These are phyloP conservation scores for Acanthaster planci DNA, from an alignment of 35 echinoderm and acorn worm species.

Conservation along the genomic window DNA sequence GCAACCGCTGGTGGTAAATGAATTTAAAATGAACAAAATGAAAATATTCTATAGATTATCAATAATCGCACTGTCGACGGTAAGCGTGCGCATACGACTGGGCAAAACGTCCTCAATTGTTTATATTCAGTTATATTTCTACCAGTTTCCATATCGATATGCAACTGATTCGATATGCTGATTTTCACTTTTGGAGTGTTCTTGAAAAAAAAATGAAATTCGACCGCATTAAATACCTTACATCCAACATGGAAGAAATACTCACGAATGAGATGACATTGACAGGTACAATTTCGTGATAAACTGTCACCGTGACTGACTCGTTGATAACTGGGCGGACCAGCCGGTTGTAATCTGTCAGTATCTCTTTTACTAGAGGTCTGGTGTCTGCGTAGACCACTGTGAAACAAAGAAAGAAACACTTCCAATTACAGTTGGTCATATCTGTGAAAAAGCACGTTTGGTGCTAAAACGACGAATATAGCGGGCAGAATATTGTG, in stretches of 20 bases:
- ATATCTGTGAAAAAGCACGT: too few species aligned
- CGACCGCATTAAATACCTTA: background rate
- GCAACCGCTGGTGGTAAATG: too few species aligned
- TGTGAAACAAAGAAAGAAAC: background rate
- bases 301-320: background rate
- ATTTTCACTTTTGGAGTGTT: background rate
- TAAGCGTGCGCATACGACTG: too few species aligned
- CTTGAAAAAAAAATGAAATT: background rate
- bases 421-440: too few species aligned
- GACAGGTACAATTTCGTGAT: constrained; percentile 25
- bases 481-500: too few species aligned
- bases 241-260: background rate
- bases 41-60: too few species aligned
- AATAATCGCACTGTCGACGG: too few species aligned
- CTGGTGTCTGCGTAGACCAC: constrained; percentile 19
- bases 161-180: background rate
- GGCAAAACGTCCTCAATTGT: too few species aligned
- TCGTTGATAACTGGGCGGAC: constrained; percentile 30
- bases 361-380: background rate
- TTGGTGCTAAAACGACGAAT: too few species aligned
- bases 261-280: constrained; percentile 42
- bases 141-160: background rate
- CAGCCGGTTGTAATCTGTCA: background rate
- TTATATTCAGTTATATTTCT: too few species aligned
- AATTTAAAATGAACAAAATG: too few species aligned